These are phyloP conservation scores for Periphyllus acericola DNA, from an alignment of 2,888 invertebrate genomes.

Conservation along the genomic window DNA sequence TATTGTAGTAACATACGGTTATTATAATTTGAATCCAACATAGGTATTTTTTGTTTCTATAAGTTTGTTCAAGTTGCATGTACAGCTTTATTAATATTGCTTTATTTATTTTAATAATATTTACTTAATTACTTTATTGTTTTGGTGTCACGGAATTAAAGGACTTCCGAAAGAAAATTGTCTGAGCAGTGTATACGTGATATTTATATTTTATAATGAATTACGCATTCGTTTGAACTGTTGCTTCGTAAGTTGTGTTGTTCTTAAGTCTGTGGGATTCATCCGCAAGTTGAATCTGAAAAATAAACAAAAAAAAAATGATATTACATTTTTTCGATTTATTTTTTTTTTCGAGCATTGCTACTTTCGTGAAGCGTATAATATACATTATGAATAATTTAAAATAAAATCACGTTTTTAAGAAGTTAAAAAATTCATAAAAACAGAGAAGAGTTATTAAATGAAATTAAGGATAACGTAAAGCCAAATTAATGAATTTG, in stretches of 20 bases:
- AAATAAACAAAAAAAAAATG: conserved; percentile 18
- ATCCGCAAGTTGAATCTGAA: background rate
- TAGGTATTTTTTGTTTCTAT: no score
- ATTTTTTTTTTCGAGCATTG: background rate
- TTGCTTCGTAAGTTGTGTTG: background rate
- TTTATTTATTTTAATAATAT: background rate
- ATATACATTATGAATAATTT: background rate
- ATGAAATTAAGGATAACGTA: conserved; percentile 44
- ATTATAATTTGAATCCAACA: no score
- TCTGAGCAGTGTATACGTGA: background rate
- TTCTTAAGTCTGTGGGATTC: background rate
- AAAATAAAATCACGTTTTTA: conserved; percentile 33
- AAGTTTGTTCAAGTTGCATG: no score
- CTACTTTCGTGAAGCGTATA: background rate
- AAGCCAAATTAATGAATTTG: conserved; percentile 54
- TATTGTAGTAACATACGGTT: no score
- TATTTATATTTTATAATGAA: background rate
- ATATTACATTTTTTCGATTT: background rate
- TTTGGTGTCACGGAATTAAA: background rate
- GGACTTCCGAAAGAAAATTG: background rate
- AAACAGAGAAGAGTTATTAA: conserved; percentile 21
- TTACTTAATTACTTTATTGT: background rate
- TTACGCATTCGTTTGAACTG: background rate
- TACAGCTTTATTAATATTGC: no score
- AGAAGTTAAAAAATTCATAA: background rate